Evolutionary conservation across 2,888 invertebrate genomes (phyloP).

Genomic region (Tuberolachnus salignus): DNA sequence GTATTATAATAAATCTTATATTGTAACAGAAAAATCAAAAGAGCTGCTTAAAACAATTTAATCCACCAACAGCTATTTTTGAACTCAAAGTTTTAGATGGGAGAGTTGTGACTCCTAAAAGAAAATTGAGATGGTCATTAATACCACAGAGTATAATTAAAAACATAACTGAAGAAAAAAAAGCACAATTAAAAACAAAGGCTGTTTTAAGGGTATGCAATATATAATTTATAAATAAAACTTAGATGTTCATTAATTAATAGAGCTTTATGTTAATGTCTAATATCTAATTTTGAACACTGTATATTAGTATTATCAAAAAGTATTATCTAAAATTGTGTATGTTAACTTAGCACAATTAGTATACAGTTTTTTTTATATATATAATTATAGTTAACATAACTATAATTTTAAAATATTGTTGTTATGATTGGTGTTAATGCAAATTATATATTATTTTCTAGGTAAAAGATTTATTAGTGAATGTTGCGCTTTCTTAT

Average conservation of each 20-base stretch:
- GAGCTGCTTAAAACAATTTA: constrained; percentile 42
- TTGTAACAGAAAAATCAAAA: constrained; percentile 53
- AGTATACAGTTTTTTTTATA: too few relatives aligned
- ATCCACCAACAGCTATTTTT: constrained; percentile 45
- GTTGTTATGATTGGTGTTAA: too few relatives aligned
- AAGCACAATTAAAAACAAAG: background rate
- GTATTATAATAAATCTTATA: background rate
- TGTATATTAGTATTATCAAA: too few relatives aligned
- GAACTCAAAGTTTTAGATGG: constrained; percentile 50
- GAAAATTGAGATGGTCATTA: constrained; percentile 29
- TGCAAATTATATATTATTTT: background rate
- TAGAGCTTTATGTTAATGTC: too few relatives aligned
- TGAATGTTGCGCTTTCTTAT: constrained; percentile 20
- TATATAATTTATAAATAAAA: background rate
- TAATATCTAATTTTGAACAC: too few relatives aligned
- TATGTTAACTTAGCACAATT: too few relatives aligned
- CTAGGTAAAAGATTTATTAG: constrained; percentile 36
- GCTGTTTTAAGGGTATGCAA: constrained; percentile 29
- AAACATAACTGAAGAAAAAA: constrained; percentile 47
- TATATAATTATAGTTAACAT: too few relatives aligned
- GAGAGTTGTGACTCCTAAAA: constrained; percentile 42
- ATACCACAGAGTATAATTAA: constrained; percentile 19
- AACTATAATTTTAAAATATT: too few relatives aligned
- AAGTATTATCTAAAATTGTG: too few relatives aligned
- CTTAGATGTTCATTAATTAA: too few relatives aligned